Evolutionary conservation across 2,888 invertebrate genomes (phyloP).

Genomic region (Pyrrhosoma nymphula): DNA sequence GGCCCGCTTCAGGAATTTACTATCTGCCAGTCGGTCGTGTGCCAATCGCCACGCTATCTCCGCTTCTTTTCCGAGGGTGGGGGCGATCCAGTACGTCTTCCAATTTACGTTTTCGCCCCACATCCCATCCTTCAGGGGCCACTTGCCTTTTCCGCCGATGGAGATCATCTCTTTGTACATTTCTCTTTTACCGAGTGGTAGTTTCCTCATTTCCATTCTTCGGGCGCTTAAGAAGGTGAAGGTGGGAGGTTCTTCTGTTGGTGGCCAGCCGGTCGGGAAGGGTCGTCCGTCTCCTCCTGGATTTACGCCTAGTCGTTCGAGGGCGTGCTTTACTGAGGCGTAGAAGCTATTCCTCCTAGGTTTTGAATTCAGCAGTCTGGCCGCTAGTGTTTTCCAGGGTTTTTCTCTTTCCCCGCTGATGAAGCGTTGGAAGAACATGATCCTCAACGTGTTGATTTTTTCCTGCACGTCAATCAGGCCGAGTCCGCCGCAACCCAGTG

Average conservation of each 20-base stretch:
- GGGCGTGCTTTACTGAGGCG: neutral
- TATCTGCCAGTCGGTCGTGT: too few species aligned
- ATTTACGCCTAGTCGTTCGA: neutral
- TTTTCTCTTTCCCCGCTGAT: neutral
- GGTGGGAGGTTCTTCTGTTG: neutral
- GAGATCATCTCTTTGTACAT: too few species aligned
- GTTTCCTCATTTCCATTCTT: too few species aligned
- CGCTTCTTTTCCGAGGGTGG: too few species aligned
- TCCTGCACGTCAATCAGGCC: neutral
- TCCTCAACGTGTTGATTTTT: neutral
- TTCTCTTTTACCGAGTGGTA: too few species aligned
- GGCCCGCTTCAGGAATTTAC: too few species aligned
- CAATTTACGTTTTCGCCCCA: too few species aligned
- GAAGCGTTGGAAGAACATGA: neutral
- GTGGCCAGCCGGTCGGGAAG: neutral
- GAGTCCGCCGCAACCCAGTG: neutral
- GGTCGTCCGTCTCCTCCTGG: neutral
- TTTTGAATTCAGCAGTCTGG: neutral
- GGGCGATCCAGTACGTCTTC: too few species aligned
- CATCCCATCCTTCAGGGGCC: too few species aligned
- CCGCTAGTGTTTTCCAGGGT: neutral
- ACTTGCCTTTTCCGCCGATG: too few species aligned
- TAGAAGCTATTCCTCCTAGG: neutral
- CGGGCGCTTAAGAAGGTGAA: too few species aligned
- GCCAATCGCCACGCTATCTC: too few species aligned